Conservation (phyloP, 2,888 invertebrate species). For the Pharmacophagus antenor region DNA sequence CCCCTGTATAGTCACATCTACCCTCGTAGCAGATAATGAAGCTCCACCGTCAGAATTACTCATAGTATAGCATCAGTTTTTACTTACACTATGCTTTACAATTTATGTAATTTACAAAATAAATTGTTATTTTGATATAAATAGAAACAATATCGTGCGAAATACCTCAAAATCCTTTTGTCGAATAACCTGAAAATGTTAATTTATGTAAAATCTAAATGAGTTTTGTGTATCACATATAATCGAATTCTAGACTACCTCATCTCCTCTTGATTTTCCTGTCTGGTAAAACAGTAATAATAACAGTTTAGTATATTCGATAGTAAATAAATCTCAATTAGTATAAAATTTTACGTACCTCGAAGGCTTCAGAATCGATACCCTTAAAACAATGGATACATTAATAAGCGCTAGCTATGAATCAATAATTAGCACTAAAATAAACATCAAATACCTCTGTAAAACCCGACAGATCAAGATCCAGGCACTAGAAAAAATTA, state of each 20-base stretch:
- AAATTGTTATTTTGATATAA: not conserved
- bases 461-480: slow-evolving; percentile 64
- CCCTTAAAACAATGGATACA: slow-evolving; percentile 51
- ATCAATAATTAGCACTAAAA: not conserved
- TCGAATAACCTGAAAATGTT: slow-evolving; percentile 16
- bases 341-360: slow-evolving; percentile 45
- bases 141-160: not conserved
- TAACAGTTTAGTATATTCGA: not conserved
- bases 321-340: not conserved
- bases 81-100: too few species aligned
- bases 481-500: slow-evolving; percentile 58
- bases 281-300: slow-evolving; percentile 45
- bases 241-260: slow-evolving; percentile 37
- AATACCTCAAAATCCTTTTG: slow-evolving; percentile 19
- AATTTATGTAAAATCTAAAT: not conserved
- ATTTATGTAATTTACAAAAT: not conserved
- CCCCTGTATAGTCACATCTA: too few species aligned
- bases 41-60: too few species aligned
- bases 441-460: slow-evolving; percentile 58
- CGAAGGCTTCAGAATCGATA: slow-evolving; percentile 66
- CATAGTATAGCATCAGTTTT: too few species aligned
- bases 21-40: too few species aligned
- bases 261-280: slow-evolving; percentile 50
- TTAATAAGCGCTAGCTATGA: not conserved
- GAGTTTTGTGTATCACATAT: not conserved